Conservation (phyloP, 1,140 invertebrate species). For the Cyclargus thomasi region DNA sequence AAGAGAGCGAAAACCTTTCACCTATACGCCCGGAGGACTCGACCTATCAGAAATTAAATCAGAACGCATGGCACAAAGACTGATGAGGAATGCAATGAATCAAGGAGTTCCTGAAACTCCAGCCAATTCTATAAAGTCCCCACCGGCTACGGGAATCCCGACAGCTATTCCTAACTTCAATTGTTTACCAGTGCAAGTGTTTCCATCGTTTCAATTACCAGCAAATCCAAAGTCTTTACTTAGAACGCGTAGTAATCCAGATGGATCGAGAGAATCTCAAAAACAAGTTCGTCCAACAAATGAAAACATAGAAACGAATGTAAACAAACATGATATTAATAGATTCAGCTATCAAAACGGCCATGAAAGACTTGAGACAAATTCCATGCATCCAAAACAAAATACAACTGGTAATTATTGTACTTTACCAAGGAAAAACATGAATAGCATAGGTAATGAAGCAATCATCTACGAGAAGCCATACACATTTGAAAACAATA, state of each 20-base stretch:
- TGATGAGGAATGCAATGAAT: slow-evolving; percentile 82
- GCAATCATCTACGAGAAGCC: not conserved
- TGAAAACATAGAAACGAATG: slow-evolving; percentile 7
- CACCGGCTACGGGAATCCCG: slow-evolving; percentile 42
- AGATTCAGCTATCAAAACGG: slow-evolving; percentile 19
- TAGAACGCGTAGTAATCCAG: slow-evolving; percentile 58
- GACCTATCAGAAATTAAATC: slow-evolving; percentile 93
- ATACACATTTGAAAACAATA: not conserved
- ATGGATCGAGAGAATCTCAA: slow-evolving; percentile 34
- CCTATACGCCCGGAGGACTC: slow-evolving; percentile 93
- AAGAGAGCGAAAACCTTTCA: slow-evolving; percentile 93
- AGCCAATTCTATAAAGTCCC: slow-evolving; percentile 50
- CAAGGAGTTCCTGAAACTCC: slow-evolving; percentile 70
- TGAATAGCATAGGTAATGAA: not conserved
- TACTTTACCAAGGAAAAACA: not conserved
- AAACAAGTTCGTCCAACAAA: slow-evolving; percentile 14
- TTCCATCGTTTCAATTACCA: slow-evolving; percentile 65
- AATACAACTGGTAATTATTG: not conserved
- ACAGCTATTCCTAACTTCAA: slow-evolving; percentile 60
- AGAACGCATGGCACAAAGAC: slow-evolving; percentile 89
- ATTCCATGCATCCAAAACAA: not conserved
- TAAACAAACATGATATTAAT: slow-evolving; percentile 9
- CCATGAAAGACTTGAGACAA: not conserved
- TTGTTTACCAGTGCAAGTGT: slow-evolving; percentile 69
- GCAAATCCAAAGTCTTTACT: slow-evolving; percentile 69